These are phyloP conservation scores for Rhynchomys soricoides DNA, from an alignment of 2,113 vertebrate genomes.

Conservation along the genomic window DNA sequence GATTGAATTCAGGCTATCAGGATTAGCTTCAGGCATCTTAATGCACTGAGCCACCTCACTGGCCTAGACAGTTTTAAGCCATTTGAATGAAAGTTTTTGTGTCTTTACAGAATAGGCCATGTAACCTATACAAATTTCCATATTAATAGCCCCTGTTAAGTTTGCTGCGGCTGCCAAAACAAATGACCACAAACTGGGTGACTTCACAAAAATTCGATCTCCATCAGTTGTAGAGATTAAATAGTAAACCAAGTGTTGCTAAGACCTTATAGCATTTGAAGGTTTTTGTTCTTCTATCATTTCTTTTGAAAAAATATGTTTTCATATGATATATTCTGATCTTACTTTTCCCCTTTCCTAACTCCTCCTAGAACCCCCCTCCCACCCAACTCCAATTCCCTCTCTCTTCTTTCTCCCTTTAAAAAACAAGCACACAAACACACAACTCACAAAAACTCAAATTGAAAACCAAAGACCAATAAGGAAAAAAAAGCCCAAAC, in stretches of 20 bases:
- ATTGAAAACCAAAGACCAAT: background rate
- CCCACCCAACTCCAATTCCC: background rate
- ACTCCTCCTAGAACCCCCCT: background rate
- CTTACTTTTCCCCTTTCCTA: background rate
- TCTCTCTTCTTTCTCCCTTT: background rate
- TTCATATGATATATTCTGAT: background rate
- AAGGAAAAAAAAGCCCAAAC: background rate
- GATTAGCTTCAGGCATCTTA: background rate
- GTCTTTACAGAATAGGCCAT: constrained; percentile 22
- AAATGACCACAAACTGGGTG: background rate
- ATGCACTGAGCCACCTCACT: background rate
- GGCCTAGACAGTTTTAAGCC: background rate
- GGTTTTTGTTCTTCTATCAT: background rate
- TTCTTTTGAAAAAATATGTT: background rate
- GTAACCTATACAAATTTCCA: background rate
- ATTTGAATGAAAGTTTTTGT: constrained; percentile 16
- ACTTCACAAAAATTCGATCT: constrained; percentile 1
- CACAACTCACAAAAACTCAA: background rate
- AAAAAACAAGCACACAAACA: background rate
- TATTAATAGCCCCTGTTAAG: background rate
- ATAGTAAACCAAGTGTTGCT: background rate
- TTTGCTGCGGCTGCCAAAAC: constrained; percentile 29
- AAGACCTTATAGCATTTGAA: background rate
- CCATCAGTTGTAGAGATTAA: background rate
- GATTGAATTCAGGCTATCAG: background rate